phyloP scores from a whole-genome alignment of 2,113 vertebrate genomes.

The Pithys albifrons region DNA sequence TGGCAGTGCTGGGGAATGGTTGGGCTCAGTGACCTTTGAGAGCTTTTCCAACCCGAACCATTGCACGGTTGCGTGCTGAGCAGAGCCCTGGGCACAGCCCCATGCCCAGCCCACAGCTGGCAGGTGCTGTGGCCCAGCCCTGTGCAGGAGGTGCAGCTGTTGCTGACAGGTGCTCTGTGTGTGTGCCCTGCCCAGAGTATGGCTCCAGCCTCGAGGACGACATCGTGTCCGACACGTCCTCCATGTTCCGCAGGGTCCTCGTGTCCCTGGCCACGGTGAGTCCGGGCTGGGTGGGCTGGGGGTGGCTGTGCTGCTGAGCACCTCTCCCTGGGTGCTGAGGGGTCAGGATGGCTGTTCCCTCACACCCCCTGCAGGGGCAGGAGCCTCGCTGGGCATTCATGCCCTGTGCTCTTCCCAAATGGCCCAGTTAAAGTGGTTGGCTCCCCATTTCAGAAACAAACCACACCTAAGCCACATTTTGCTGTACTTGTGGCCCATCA shows the following conservation, averaged over 20 bases:
- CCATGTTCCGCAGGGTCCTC: slow-evolving; percentile 91
- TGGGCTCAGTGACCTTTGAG: neutral
- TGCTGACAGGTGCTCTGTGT: neutral
- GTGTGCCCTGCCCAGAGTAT: slow-evolving; percentile 74
- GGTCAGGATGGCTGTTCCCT: no score
- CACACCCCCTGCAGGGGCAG: neutral
- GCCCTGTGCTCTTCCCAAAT: neutral
- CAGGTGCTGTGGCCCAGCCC: neutral
- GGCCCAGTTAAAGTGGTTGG: neutral
- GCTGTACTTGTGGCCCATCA: neutral
- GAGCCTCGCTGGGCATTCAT: neutral
- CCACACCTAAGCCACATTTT: neutral
- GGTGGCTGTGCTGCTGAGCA: neutral
- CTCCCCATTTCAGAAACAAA: neutral
- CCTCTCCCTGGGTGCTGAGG: no score
- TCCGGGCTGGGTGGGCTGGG: neutral
- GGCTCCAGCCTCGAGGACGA: slow-evolving; percentile 83
- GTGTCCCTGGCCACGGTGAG: slow-evolving; percentile 90
- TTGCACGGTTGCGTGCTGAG: no score
- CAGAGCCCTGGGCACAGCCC: neutral
- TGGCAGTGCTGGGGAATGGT: neutral
- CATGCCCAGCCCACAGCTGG: neutral
- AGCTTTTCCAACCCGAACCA: neutral
- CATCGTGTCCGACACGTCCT: slow-evolving; percentile 88
- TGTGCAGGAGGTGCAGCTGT: neutral